Evolutionary conservation across 2,888 invertebrate genomes (phyloP).

Genomic region (Ellobium chinense): DNA sequence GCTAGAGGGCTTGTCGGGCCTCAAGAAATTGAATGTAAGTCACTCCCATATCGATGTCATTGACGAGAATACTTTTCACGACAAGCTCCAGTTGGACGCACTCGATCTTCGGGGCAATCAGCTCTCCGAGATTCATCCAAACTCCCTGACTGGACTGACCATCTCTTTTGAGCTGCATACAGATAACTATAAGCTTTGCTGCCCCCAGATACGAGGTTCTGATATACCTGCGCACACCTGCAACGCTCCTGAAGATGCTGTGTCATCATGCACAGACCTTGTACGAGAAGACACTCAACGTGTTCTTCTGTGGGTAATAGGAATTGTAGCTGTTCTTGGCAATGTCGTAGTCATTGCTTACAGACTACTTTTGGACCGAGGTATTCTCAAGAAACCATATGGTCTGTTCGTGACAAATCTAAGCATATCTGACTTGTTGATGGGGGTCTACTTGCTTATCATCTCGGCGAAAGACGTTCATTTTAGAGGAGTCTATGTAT

Average conservation of each 20-base stretch:
- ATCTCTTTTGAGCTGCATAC: slow-evolving; percentile 7
- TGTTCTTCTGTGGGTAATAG: slow-evolving; percentile 19
- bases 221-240: slow-evolving; percentile 24
- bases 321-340: slow-evolving; percentile 40
- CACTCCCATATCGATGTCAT: neutral
- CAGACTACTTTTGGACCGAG: neutral
- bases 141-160: neutral
- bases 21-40: slow-evolving; percentile 7
- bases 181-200: slow-evolving; percentile 33
- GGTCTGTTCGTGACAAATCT: slow-evolving; percentile 48
- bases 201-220: slow-evolving; percentile 22
- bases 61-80: neutral
- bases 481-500: slow-evolving; percentile 5
- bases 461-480: slow-evolving; percentile 46
- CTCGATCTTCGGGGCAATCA: neutral
- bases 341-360: slow-evolving; percentile 24
- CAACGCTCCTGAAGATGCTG: slow-evolving; percentile 34
- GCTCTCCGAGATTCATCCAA: neutral
- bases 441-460: slow-evolving; percentile 58
- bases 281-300: neutral
- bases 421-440: slow-evolving; percentile 55
- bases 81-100: neutral
- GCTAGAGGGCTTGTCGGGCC: neutral
- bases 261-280: slow-evolving; percentile 18
- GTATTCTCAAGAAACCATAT: neutral